These are phyloP conservation scores for Coregonus suidteri DNA, from an alignment of 2,797 vertebrate species.

Conservation along the genomic window DNA sequence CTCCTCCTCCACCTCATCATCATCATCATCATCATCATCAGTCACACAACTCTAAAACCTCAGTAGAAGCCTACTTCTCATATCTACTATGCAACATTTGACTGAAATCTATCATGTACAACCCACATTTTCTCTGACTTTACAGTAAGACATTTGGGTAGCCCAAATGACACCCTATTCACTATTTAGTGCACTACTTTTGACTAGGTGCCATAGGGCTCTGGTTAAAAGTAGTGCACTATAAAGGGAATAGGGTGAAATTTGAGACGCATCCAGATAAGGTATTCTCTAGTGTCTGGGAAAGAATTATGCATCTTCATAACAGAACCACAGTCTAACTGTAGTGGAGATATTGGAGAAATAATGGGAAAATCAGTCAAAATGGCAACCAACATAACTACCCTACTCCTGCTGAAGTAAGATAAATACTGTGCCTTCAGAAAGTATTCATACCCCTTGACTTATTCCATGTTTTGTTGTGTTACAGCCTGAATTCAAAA, in stretches of 20 bases:
- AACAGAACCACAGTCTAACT: neutral
- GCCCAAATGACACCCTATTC: neutral
- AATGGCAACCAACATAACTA: neutral
- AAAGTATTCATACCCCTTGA: too few species aligned
- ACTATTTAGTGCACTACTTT: neutral
- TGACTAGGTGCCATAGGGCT: neutral
- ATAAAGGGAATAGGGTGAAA: neutral
- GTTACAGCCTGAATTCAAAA: too few species aligned
- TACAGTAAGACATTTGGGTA: neutral
- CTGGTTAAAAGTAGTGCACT: neutral
- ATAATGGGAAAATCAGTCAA: neutral
- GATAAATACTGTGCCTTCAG: too few species aligned
- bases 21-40: neutral
- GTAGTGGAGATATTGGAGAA: neutral
- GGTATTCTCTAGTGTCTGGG: neutral
- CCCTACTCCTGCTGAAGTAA: too few species aligned
- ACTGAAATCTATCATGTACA: too few species aligned
- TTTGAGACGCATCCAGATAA: neutral
- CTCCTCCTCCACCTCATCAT: neutral
- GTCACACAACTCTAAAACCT: neutral
- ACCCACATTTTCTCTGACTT: neutral
- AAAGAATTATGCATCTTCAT: too few species aligned
- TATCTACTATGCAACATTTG: too few species aligned
- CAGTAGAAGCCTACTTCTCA: too few species aligned
- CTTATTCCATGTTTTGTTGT: too few species aligned